These are phyloP conservation scores for Brevipalpus yothersi DNA, from an alignment of 1,140 invertebrate species.

Conservation along the genomic window DNA sequence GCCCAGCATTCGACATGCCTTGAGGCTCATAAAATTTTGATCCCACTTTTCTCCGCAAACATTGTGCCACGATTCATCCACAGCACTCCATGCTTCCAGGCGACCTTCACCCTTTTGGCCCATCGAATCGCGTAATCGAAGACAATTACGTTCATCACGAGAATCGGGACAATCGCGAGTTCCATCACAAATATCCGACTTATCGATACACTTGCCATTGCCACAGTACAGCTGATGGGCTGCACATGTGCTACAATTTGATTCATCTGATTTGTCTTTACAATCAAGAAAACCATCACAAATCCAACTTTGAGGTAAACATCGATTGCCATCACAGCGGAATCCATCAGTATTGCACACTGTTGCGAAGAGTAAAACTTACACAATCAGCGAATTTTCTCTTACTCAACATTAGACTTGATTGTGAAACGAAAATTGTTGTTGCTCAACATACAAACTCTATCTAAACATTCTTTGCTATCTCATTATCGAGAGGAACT, in stretches of 20 bases:
- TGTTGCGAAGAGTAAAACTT: neutral
- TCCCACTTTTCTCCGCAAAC: slow-evolving; percentile 15
- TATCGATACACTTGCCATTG: slow-evolving; percentile 11
- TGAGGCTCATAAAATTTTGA: slow-evolving; percentile 7
- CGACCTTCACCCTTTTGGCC: slow-evolving; percentile 10
- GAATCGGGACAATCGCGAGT: slow-evolving; percentile 56
- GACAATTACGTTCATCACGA: slow-evolving; percentile 38
- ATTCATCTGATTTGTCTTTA: slow-evolving; percentile 40
- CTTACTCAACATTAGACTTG: neutral
- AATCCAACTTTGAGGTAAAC: slow-evolving; percentile 35
- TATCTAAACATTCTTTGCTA: no score
- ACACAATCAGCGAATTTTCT: neutral
- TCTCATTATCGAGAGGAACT: no score
- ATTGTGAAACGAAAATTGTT: no score
- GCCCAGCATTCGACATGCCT: slow-evolving; percentile 13
- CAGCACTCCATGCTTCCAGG: slow-evolving; percentile 12
- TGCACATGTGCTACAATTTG: slow-evolving; percentile 37
- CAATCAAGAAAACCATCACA: slow-evolving; percentile 20
- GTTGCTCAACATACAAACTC: no score
- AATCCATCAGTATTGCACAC: slow-evolving; percentile 22
- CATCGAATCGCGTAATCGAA: slow-evolving; percentile 11
- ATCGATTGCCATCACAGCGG: slow-evolving; percentile 13
- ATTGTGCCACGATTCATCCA: slow-evolving; percentile 9
- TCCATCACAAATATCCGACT: slow-evolving; percentile 56
- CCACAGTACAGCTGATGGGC: slow-evolving; percentile 13